Conservation (phyloP, 2,888 invertebrate species). For the Meiosimyza platycephala region DNA sequence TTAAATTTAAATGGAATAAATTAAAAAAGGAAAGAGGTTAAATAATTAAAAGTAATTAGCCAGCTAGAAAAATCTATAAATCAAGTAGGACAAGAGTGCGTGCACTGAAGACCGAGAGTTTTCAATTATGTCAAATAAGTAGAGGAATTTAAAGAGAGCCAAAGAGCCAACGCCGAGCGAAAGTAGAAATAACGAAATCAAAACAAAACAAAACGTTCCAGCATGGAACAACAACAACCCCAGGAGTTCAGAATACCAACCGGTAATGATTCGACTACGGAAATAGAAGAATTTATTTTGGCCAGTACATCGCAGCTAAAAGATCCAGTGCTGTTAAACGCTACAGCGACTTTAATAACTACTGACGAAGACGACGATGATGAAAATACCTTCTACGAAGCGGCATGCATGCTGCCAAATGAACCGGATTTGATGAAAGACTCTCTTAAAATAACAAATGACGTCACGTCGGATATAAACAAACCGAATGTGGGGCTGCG, state of each 20-base stretch:
- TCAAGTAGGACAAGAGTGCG: slow-evolving; percentile 37
- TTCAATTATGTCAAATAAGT: not conserved
- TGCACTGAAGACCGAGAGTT: not conserved
- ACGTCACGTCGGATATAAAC: slow-evolving; percentile 52
- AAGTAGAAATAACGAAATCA: slow-evolving; percentile 27
- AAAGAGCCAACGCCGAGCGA: not conserved
- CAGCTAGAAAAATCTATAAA: slow-evolving; percentile 50
- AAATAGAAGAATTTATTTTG: slow-evolving; percentile 42
- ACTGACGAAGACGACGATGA: slow-evolving; percentile 52
- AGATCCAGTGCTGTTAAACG: slow-evolving; percentile 8
- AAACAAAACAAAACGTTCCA: slow-evolving; percentile 29
- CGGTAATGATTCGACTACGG: slow-evolving; percentile 40
- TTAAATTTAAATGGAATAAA: not conserved
- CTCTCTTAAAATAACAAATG: slow-evolving; percentile 52
- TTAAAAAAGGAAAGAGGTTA: not conserved
- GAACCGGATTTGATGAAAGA: slow-evolving; percentile 56
- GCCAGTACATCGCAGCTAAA: slow-evolving; percentile 36
- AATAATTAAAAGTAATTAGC: slow-evolving; percentile 34
- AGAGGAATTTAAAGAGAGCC: not conserved
- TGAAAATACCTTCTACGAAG: slow-evolving; percentile 57
- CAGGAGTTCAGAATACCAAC: slow-evolving; percentile 27
- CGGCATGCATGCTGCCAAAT: slow-evolving; percentile 49
- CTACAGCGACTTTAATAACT: slow-evolving; percentile 20
- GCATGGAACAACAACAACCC: slow-evolving; percentile 12
- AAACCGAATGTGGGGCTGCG: slow-evolving; percentile 31